Percentiles rank a stretch among this genome's conserved stretches.
Evolutionary conservation across 2,113 vertebrate genomes (phyloP).

Genomic region (Mustela lutreola): DNA sequence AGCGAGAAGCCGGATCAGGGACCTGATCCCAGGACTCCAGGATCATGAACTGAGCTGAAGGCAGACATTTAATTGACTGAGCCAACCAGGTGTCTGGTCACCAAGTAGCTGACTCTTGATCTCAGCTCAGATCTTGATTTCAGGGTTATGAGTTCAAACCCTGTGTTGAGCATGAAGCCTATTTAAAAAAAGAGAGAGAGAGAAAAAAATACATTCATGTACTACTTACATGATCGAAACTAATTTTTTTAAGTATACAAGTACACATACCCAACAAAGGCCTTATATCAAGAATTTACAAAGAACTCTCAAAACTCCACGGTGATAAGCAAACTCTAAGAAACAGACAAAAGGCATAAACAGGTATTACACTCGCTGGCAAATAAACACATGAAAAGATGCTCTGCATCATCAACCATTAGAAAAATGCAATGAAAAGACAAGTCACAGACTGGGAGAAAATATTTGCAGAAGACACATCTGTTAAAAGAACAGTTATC

Average conservation of each 20-base stretch:
- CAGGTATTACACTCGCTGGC: background rate
- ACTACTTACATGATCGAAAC: background rate
- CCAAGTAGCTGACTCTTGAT: too few species aligned
- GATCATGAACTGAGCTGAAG: too few species aligned
- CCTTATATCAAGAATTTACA: background rate
- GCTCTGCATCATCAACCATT: background rate
- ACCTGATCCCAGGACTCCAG: too few species aligned
- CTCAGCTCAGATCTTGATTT: too few species aligned
- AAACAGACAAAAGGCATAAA: background rate
- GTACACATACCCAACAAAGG: background rate
- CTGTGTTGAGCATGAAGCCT: too few species aligned
- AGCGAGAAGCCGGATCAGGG: too few species aligned
- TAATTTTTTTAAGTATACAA: background rate
- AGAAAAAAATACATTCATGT: background rate
- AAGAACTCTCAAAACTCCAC: background rate
- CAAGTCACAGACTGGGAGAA: background rate
- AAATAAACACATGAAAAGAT: background rate
- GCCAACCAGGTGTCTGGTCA: too few species aligned
- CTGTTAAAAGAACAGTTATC: background rate
- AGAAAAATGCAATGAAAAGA: background rate
- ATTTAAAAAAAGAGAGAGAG: too few species aligned
- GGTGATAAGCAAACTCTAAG: background rate
- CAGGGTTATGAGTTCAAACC: too few species aligned
- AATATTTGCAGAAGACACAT: background rate
- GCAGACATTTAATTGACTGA: too few species aligned